Evolutionary conservation across 2,797 vertebrate species (phyloP).

Genomic region (Acestrorhynchus altus): DNA sequence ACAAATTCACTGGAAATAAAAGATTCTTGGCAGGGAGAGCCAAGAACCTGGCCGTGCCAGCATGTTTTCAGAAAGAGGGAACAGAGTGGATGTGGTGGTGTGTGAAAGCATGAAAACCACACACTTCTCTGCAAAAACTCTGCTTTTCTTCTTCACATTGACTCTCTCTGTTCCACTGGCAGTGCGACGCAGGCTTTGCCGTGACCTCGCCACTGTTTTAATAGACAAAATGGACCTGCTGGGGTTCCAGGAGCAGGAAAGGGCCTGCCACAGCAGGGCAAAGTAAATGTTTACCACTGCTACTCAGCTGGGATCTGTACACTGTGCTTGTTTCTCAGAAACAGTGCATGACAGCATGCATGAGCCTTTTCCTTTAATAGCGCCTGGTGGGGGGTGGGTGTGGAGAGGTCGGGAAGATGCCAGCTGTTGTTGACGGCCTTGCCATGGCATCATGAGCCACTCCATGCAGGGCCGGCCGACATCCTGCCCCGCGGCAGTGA

Average conservation of each 20-base stretch:
- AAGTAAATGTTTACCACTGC: constrained; percentile 20
- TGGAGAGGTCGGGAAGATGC: constrained; percentile 12
- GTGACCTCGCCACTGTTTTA: not conserved
- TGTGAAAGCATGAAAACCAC: not conserved
- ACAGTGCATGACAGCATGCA: not conserved
- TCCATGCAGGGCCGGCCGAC: not conserved
- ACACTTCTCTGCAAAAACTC: not conserved
- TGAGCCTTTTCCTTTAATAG: constrained; percentile 10
- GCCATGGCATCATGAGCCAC: not conserved
- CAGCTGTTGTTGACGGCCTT: constrained; percentile 48
- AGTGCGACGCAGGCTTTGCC: not conserved
- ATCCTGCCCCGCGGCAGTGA: not conserved
- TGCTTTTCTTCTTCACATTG: not conserved
- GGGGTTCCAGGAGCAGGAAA: not conserved
- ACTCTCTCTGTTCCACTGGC: not conserved
- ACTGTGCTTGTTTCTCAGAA: not conserved
- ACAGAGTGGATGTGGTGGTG: not conserved
- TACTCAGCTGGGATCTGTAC: constrained; percentile 1
- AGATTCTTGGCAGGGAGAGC: not conserved
- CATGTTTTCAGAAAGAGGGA: not conserved
- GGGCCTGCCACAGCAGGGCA: not conserved
- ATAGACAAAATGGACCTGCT: constrained; percentile 5
- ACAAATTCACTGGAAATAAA: constrained; percentile 3
- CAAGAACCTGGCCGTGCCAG: not conserved
- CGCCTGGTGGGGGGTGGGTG: constrained; percentile 21